A percentile compares a stretch with the other conserved stretches of the same genome.
These are phyloP conservation scores for Ectropis crepuscularia DNA, from an alignment of 2,888 invertebrate species.

Conservation along the genomic window DNA sequence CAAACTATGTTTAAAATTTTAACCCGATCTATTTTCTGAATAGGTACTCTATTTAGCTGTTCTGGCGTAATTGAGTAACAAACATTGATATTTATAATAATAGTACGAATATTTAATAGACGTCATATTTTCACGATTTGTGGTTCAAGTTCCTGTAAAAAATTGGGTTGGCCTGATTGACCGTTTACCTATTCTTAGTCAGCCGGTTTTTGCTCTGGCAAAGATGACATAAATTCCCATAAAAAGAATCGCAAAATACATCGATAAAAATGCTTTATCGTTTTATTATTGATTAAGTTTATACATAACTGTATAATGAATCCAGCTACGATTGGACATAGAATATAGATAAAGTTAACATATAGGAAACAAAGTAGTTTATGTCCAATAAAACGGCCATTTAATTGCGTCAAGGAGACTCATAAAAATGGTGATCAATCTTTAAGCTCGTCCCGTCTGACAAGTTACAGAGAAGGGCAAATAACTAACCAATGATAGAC, in stretches of 20 bases:
- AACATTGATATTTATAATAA: too few species aligned
- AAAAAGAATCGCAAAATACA: too few species aligned
- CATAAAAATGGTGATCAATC: constrained; percentile 30
- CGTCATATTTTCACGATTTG: too few species aligned
- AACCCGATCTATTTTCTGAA: too few species aligned
- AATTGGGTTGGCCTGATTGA: too few species aligned
- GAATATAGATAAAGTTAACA: constrained; percentile 5
- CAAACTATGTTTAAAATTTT: too few species aligned
- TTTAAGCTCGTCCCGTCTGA: constrained; percentile 23
- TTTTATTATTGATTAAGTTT: not conserved
- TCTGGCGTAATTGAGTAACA: too few species aligned
- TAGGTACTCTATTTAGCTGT: not conserved
- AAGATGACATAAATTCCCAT: too few species aligned
- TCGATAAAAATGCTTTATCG: too few species aligned
- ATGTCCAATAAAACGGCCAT: constrained; percentile 18
- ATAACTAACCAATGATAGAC: constrained; percentile 26
- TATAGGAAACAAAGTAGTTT: constrained; percentile 22
- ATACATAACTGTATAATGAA: not conserved
- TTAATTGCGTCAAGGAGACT: constrained; percentile 18
- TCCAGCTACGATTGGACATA: constrained; percentile 12
- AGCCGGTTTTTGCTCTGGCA: too few species aligned
- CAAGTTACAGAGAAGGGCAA: constrained; percentile 31
- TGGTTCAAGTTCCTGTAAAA: too few species aligned
- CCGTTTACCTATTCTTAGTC: too few species aligned
- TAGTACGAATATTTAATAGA: not conserved